phyloP scores from a whole-genome alignment of 1,140 invertebrate species.

The Eupeodes corollae region DNA sequence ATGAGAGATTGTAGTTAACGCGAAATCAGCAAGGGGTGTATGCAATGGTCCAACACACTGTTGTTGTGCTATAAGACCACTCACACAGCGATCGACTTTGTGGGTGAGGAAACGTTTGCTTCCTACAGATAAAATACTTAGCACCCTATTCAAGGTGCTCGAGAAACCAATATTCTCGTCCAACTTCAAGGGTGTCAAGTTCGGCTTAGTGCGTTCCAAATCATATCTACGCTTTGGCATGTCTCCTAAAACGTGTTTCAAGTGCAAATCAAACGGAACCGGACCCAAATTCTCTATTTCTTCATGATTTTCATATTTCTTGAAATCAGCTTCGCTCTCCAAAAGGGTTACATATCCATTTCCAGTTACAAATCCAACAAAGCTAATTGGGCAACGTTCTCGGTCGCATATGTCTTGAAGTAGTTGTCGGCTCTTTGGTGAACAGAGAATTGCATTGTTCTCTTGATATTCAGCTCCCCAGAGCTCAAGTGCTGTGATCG shows the following conservation, averaged over 20 bases:
- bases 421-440: conserved; percentile 47
- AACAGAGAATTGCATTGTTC: conserved; percentile 79
- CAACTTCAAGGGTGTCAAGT: conserved; percentile 8
- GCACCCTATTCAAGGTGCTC: conserved; percentile 64
- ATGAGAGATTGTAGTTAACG: conserved; percentile 77
- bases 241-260: conserved; percentile 75
- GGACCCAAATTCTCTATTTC: conserved; percentile 14
- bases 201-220: conserved; percentile 28
- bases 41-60: conserved; percentile 95
- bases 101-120: conserved; percentile 94
- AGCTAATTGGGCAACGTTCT: conserved; percentile 85
- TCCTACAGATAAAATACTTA: conserved; percentile 80
- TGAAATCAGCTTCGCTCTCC: conserved; percentile 45
- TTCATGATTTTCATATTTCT: conserved; percentile 24
- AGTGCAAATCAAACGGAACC: conserved; percentile 67
- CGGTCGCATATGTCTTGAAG: conserved; percentile 64
- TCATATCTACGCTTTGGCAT: conserved; percentile 40
- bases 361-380: conserved; percentile 86
- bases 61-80: conserved; percentile 91
- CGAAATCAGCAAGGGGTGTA: conserved; percentile 88
- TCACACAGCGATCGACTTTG: conserved; percentile 91
- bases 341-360: conserved; percentile 69
- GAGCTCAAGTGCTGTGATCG: conserved; percentile 81
- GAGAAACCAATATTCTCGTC: conserved; percentile 37
- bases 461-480: conserved; percentile 99